phyloP scores from a whole-genome alignment of 1,140 invertebrate genomes.

The Hyles euphorbiae region DNA sequence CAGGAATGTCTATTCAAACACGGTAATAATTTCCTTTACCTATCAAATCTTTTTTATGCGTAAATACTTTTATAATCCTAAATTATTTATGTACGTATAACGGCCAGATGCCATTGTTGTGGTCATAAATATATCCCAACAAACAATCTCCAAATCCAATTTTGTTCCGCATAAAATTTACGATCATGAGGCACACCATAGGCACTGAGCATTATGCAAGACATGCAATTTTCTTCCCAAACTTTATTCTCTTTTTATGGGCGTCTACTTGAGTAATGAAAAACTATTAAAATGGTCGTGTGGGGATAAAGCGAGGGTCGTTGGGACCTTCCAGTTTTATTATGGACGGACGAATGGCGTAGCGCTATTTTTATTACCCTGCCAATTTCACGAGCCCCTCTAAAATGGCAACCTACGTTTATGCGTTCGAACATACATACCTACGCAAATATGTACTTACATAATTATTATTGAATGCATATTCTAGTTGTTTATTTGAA shows the following conservation, averaged over 20 bases:
- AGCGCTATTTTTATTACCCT: slow-evolving; percentile 54
- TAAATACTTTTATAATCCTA: too few species aligned
- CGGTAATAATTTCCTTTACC: too few species aligned
- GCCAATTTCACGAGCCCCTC: slow-evolving; percentile 51
- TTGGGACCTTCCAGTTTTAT: slow-evolving; percentile 66
- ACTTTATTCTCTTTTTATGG: slow-evolving; percentile 61
- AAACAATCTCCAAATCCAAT: slow-evolving; percentile 52
- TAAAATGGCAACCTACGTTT: slow-evolving; percentile 48
- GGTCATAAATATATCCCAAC: slow-evolving; percentile 37
- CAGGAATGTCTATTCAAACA: too few species aligned
- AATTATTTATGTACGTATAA: background rate
- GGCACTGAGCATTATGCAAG: slow-evolving; percentile 60
- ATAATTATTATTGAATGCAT: background rate
- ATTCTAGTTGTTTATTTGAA: too few species aligned
- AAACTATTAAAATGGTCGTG: slow-evolving; percentile 67
- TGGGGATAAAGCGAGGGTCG: slow-evolving; percentile 64
- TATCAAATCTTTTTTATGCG: too few species aligned
- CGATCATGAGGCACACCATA: slow-evolving; percentile 33
- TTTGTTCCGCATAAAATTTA: slow-evolving; percentile 51
- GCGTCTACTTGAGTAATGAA: slow-evolving; percentile 74
- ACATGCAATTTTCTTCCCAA: slow-evolving; percentile 69
- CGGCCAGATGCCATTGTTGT: slow-evolving; percentile 16
- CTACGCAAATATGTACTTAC: background rate
- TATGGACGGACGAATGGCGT: slow-evolving; percentile 49
- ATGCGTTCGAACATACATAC: slow-evolving; percentile 32